A percentile compares a stretch with the other conserved stretches of the same genome.
phyloP scores from a whole-genome alignment of 2,797 vertebrate genomes.

The Anas capensis region DNA sequence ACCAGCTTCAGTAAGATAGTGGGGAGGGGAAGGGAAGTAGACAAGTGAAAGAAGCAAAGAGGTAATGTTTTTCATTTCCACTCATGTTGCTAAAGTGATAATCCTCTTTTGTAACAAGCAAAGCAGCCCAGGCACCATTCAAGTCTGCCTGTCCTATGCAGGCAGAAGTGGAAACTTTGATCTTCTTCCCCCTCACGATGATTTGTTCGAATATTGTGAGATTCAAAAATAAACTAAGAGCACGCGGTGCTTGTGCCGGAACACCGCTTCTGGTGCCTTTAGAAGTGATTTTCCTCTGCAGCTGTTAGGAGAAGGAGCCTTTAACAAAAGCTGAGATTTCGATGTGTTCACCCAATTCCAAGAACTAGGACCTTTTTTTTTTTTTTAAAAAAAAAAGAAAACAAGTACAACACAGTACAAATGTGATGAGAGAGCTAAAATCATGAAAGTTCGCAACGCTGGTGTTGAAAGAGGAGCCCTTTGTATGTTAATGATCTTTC shows the following conservation, averaged over 20 bases:
- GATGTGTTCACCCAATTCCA: not conserved
- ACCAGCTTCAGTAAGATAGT: fast-evolving
- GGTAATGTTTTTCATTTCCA: fast-evolving
- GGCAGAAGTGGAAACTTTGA: fast-evolving
- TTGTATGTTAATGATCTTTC: slow-evolving; percentile 54
- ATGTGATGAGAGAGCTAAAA: slow-evolving; percentile 16
- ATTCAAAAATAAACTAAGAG: not conserved
- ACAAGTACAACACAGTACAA: not conserved
- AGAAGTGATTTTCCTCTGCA: not conserved
- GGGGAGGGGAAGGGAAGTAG: not conserved
- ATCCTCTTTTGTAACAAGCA: not conserved
- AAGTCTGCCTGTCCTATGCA: not conserved
- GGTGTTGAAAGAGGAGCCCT: slow-evolving; percentile 53
- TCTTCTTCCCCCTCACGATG: no score
- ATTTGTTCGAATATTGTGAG: not conserved
- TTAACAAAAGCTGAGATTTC: not conserved
- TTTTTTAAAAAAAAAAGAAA: not conserved
- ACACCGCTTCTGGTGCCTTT: not conserved
- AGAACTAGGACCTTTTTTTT: not conserved
- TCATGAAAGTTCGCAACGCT: not conserved
- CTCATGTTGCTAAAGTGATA: fast-evolving
- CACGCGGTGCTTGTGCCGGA: fast-evolving
- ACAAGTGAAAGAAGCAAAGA: not conserved
- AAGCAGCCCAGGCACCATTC: not conserved
- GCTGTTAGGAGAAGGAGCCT: not conserved